These are phyloP conservation scores for Natrix natrix DNA, from an alignment of 2,797 vertebrate genomes.

Conservation along the genomic window DNA sequence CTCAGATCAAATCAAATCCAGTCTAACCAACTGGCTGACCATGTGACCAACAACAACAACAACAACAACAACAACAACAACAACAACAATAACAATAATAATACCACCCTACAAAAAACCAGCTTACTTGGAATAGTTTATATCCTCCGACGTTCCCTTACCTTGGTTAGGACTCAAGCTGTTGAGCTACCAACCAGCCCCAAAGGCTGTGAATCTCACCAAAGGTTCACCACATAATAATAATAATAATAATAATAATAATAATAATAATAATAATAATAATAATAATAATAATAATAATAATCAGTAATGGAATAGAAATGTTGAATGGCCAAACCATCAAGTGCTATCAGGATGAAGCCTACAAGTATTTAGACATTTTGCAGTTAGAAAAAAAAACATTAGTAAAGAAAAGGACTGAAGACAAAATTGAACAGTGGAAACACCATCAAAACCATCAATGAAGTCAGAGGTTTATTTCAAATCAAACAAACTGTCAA, in stretches of 20 bases:
- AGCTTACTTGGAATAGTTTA: no score
- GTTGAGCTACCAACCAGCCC: no score
- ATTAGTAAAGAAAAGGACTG: background rate
- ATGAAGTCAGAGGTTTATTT: background rate
- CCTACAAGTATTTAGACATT: background rate
- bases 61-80: no score
- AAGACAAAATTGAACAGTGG: background rate
- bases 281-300: background rate
- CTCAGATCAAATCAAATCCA: background rate
- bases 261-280: no score
- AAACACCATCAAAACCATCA: background rate
- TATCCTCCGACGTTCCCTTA: no score
- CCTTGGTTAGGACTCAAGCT: no score
- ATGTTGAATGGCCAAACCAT: background rate
- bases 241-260: no score
- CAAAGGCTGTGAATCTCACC: no score
- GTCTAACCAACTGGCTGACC: background rate
- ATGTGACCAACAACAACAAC: background rate
- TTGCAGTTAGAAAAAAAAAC: background rate
- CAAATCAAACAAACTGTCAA: background rate
- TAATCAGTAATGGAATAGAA: background rate
- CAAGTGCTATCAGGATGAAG: background rate
- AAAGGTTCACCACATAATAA: background rate
- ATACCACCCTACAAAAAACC: no score
- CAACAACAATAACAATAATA: no score